phyloP scores from a whole-genome alignment of 1,140 invertebrate genomes.

The Nasonia longicornis region DNA sequence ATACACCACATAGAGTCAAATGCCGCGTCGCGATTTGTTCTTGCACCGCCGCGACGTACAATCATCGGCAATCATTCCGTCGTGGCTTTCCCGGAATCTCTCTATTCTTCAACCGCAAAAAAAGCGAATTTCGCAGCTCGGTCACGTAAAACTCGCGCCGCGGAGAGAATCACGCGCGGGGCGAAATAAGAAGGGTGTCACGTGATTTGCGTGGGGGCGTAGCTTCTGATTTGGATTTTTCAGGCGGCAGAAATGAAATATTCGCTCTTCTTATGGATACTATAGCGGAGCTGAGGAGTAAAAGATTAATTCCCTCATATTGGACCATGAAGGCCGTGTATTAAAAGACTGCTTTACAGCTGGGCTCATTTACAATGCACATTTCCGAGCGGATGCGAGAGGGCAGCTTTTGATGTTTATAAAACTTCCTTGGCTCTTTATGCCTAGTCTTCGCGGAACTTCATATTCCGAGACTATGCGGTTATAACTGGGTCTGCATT shows the following conservation, averaged over 20 bases:
- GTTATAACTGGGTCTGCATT: slow-evolving; percentile 18
- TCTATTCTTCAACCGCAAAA: not conserved
- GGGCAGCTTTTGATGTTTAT: not conserved
- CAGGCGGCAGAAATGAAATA: not conserved
- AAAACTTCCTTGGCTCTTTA: not conserved
- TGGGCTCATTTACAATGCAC: too few species aligned
- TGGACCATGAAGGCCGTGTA: not conserved
- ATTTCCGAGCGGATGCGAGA: too few species aligned
- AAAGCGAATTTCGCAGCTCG: not conserved
- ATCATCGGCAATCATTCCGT: too few species aligned
- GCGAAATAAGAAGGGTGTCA: not conserved
- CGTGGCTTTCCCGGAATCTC: too few species aligned
- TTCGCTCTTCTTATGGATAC: too few species aligned
- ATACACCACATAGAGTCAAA: too few species aligned
- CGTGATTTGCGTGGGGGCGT: not conserved
- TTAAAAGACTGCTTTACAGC: too few species aligned
- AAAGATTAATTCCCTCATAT: not conserved
- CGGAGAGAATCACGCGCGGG: not conserved
- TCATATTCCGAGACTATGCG: slow-evolving; percentile 3
- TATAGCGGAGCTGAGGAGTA: not conserved
- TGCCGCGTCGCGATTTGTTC: too few species aligned
- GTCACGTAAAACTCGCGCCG: not conserved
- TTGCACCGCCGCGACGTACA: too few species aligned
- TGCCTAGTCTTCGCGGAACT: not conserved
- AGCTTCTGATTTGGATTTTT: not conserved